Evolutionary conservation across 2,113 vertebrate genomes (phyloP).

Genomic region (Oryzias javanicus): DNA sequence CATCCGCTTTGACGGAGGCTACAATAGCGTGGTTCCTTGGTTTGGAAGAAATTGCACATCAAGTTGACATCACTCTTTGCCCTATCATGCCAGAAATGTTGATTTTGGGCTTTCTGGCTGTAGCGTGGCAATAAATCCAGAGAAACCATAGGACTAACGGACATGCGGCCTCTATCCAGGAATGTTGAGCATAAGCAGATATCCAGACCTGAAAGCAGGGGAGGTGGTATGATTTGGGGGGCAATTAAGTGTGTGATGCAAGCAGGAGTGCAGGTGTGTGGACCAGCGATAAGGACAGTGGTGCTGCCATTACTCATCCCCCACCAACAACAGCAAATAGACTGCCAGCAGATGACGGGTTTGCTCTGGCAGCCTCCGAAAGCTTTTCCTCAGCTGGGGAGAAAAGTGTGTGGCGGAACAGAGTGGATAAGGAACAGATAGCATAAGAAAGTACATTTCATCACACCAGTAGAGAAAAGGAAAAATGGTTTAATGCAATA

Average conservation of each 20-base stretch:
- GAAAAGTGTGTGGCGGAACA: conserved; percentile 61
- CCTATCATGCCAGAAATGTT: conserved; percentile 16
- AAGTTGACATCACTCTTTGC: conserved; percentile 11
- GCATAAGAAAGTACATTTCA: conserved; percentile 69
- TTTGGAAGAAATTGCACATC: conserved; percentile 11
- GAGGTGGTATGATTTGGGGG: conserved; percentile 34
- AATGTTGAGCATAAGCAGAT: conserved; percentile 80
- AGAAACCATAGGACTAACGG: conserved; percentile 61
- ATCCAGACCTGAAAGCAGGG: conserved; percentile 60
- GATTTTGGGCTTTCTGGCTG: conserved; percentile 32
- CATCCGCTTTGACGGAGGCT: conserved; percentile 6
- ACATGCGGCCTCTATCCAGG: conserved; percentile 70
- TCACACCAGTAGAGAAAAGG: conserved; percentile 57
- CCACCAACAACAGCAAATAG: conserved; percentile 75
- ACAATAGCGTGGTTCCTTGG: background rate
- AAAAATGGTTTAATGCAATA: conserved; percentile 64
- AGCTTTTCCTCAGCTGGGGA: conserved; percentile 61
- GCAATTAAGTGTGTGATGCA: conserved; percentile 81
- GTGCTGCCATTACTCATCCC: conserved; percentile 79
- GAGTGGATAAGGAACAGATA: conserved; percentile 74
- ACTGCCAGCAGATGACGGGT: conserved; percentile 70
- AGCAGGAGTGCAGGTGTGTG: conserved; percentile 79
- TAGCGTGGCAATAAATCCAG: conserved; percentile 59
- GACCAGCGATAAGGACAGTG: conserved; percentile 75
- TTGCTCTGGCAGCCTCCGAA: conserved; percentile 70